Base-by-base conservation (phyloP, 2,797 vertebrate genomes). In the Chaetophractus vellerosus region DNA sequence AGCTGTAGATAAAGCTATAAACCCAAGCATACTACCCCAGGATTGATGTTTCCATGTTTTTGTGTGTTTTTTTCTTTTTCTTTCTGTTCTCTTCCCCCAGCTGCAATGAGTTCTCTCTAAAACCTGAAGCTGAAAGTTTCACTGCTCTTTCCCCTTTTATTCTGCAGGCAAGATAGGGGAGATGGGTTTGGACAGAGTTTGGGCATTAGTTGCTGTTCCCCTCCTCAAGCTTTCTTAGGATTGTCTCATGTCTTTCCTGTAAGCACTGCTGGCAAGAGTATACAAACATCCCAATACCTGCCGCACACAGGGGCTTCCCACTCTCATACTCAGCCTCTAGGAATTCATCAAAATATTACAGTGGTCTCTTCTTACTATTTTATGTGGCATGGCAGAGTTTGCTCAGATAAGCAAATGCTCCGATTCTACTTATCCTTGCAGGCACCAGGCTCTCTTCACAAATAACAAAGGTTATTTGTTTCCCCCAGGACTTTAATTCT, bases 311-410 rank as follows among this genome's bases (percentile, higher is more conserved):
- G 12, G 21, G 33, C 21, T 87, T 82, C 68, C 12, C 4, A 10
- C 24, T 52, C n/a, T 71, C n/a, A 11, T 26, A 24, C 15, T 41
- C 59, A 55, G 21, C 15, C 21, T 83, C 64, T 48, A 57, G 78
- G 38, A 84, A 76, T 63, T 80, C 79, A 26, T 78, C 83, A 64
- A 69, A 86, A 61, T 1, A 83, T 71, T 86, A 76, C 41, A 76
- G 19, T 74, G 93, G 23, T 75, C 26, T 78, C 33, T 81, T 85
- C 45, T 84, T 88, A 71, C 31, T 1, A 45, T 69, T 64, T 91
- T 57, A 23, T 9, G 3, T 36, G 26, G 31, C 28, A 12, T 93
- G 18, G 8, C 33, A 91, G 14, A 31, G 14, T 38, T 26, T 16
- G 24, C 28, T 61, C 7, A 83, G 28, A 48, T 80, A 82, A 76